Evolutionary conservation across 2,797 vertebrate genomes (phyloP).

Genomic region (Pantherophis vulpinus): DNA sequence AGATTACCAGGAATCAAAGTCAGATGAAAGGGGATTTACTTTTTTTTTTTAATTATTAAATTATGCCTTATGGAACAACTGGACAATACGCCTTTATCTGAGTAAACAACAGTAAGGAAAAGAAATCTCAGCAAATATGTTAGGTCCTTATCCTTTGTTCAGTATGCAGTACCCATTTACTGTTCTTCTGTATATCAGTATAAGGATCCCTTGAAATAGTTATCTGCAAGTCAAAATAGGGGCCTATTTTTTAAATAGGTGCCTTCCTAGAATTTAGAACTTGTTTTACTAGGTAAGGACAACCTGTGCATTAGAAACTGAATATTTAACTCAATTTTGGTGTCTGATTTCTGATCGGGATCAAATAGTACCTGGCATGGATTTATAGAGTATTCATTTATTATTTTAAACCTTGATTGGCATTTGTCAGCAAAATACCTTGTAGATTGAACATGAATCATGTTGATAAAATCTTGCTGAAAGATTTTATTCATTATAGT

Average conservation of each 20-base stretch:
- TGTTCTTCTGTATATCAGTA: neutral
- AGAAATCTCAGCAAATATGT: neutral
- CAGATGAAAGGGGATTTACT: neutral
- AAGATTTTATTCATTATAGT: slow-evolving; percentile 28
- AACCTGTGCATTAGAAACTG: neutral
- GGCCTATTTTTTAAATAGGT: neutral
- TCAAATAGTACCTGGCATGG: slow-evolving; percentile 46
- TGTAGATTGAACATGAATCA: slow-evolving; percentile 35
- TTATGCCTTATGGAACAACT: neutral
- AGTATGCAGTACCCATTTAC: neutral
- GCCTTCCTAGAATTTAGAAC: neutral
- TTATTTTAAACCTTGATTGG: slow-evolving; percentile 49
- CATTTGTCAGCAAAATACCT: slow-evolving; percentile 40
- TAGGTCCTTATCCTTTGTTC: neutral
- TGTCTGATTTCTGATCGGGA: slow-evolving; percentile 58
- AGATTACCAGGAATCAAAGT: neutral
- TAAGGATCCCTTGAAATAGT: neutral
- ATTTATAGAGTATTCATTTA: neutral
- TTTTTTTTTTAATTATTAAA: neutral
- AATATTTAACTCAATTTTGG: slow-evolving; percentile 40
- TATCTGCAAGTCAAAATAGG: neutral
- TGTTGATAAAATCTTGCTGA: slow-evolving; percentile 27
- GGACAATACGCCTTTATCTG: neutral
- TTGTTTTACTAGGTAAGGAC: neutral
- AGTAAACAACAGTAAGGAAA: neutral